These are phyloP conservation scores for Varroa destructor DNA, from an alignment of 1,140 invertebrate species.

Conservation along the genomic window DNA sequence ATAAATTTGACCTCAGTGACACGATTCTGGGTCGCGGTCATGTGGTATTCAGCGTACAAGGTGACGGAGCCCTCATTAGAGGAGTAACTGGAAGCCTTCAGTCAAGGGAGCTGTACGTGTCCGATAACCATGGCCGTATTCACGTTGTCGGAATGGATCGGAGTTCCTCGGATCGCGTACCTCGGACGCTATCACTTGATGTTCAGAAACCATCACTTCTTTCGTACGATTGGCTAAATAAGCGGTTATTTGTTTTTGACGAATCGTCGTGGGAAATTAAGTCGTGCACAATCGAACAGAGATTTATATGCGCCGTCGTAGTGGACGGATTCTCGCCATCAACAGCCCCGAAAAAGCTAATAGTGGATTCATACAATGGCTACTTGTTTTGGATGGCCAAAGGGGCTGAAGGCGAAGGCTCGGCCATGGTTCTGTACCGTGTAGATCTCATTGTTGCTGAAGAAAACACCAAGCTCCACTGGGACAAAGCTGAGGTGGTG, in stretches of 20 bases:
- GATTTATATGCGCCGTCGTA: constrained; percentile 31
- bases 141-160: constrained; percentile 6
- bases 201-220: constrained; percentile 50
- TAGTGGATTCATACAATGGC: constrained; percentile 82
- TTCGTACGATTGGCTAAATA: constrained; percentile 72
- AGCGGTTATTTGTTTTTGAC: constrained; percentile 28
- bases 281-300: constrained; percentile 56
- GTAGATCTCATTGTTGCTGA: constrained; percentile 29
- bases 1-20: constrained; percentile 7
- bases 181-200: constrained; percentile 31
- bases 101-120: neutral
- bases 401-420: neutral
- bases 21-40: neutral
- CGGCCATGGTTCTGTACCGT: constrained; percentile 4
- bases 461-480: neutral
- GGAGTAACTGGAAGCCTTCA: neutral
- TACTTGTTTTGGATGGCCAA: constrained; percentile 40
- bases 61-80: neutral
- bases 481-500: constrained; percentile 19
- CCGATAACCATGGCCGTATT: neutral
- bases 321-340: constrained; percentile 5
- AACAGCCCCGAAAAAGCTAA: constrained; percentile 49
- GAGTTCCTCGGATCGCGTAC: neutral
- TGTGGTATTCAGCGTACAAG: constrained; percentile 1
- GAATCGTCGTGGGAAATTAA: constrained; percentile 52